A percentile compares a stretch with the other conserved stretches of the same genome.
Evolutionary conservation across 2,888 invertebrate species (phyloP).

Genomic region (Mayetiola destructor): DNA sequence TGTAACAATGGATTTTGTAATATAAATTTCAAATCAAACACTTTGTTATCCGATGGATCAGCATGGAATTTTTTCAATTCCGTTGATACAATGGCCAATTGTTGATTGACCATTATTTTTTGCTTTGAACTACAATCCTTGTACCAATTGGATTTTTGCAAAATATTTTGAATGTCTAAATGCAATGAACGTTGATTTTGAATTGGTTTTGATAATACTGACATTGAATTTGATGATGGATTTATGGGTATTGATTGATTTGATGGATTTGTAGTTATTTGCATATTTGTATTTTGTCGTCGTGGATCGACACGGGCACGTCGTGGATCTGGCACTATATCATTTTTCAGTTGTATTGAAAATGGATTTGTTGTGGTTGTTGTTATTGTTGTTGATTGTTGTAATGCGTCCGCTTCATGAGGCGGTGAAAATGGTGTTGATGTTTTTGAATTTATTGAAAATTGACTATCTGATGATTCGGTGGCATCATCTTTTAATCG

Average conservation of each 20-base stretch:
- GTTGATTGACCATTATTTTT: slow-evolving; percentile 55
- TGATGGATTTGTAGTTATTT: slow-evolving; percentile 23
- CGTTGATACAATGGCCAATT: slow-evolving; percentile 46
- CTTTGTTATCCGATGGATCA: slow-evolving; percentile 40
- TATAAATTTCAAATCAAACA: slow-evolving; percentile 40
- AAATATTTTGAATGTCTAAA: slow-evolving; percentile 44
- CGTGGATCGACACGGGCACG: slow-evolving; percentile 31
- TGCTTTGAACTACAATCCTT: slow-evolving; percentile 55
- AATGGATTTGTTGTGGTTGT: background rate
- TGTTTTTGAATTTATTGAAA: slow-evolving; percentile 36
- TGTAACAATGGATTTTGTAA: slow-evolving; percentile 40
- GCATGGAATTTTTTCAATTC: slow-evolving; percentile 47
- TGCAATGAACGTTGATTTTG: slow-evolving; percentile 31
- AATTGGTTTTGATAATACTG: slow-evolving; percentile 21
- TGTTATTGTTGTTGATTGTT: background rate
- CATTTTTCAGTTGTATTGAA: background rate
- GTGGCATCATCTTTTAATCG: slow-evolving; percentile 47
- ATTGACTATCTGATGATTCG: slow-evolving; percentile 27
- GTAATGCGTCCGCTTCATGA: background rate
- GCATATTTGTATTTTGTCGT: slow-evolving; percentile 22
- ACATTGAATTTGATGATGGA: slow-evolving; percentile 18
- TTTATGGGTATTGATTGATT: too few species aligned
- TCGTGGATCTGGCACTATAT: background rate
- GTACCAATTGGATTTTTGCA: slow-evolving; percentile 55
- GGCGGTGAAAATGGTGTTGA: slow-evolving; percentile 12